Evolutionary conservation across 1,140 invertebrate genomes (phyloP), one percentile per base, ranked within the genome.

Genomic region (Drosophila funebris): DNA sequence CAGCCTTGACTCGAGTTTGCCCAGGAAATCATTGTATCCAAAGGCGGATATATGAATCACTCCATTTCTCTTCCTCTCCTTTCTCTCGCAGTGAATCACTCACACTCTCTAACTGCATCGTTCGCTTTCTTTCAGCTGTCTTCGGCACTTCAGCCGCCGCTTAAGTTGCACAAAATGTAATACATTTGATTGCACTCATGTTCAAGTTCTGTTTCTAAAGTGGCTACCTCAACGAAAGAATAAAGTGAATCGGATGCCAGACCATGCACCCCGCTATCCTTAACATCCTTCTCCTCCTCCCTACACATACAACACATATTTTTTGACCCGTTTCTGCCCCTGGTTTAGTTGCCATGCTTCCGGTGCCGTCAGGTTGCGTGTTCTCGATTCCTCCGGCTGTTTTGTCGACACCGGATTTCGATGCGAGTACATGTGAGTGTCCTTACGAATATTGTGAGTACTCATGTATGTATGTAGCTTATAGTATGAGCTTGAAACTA

Each of bases 101-200:
- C 18, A 22, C 41, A 22, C 41, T 20, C 18, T 20, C 41, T 43
- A 14, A 39, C n/a, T 13, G 36, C 37, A 39, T 39, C 14, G 37
- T 16, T 39, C 33, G 18, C 20, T 70, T 4, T 41, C 22, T 33
- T 39, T 44, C 62, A 79, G 80, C 80, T 84, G 80, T 84, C 80
- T 79, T 84, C 67, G 80, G 67, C 76, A 84, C 80, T 84, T 84
- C 76, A 79, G 71, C 73, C 58, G 72, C 24, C 79, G 80, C 80
- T 84, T 84, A 85, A 84, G 81, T 84, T 85, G 76, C 81, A 85
- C 76, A 85, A 84, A 84, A 85, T 85, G 81, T 85, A 85, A 85
- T 85, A 85, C 81, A 85, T 85, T 85, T 85, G 81, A 85, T 85
- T 85, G 81, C 81, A 85, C 81, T 85, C 81, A 85, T 85, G 81